phyloP scores from a whole-genome alignment of 2,888 invertebrate genomes.

The Dysmachus trigonus region DNA sequence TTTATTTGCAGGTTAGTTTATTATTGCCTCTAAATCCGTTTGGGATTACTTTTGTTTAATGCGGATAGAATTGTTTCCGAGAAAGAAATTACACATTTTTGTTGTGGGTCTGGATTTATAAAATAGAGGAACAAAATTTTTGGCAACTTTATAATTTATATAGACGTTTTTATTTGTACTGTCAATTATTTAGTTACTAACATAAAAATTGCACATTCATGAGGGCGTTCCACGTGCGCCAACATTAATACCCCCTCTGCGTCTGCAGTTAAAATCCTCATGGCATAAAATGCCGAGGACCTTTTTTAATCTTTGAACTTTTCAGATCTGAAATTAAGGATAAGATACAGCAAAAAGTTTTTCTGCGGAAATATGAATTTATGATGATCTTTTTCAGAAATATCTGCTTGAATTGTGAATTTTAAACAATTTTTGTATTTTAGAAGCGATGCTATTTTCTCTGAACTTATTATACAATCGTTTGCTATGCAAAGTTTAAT shows the following conservation, averaged over 20 bases:
- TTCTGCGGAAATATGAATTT: background rate
- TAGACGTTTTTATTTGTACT: background rate
- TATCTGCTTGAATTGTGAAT: background rate
- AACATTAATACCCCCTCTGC: background rate
- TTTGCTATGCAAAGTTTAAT: too few species aligned
- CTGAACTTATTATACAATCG: too few species aligned
- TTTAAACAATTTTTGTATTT: background rate
- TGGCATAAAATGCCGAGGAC: background rate
- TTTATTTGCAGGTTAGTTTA: background rate
- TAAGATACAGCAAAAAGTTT: background rate
- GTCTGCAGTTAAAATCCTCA: background rate
- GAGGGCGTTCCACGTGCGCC: background rate
- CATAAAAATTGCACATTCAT: background rate
- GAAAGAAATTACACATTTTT: background rate
- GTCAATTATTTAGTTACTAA: background rate
- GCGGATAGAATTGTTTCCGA: background rate
- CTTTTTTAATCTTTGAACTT: background rate
- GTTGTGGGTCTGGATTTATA: too few species aligned
- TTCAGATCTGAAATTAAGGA: background rate
- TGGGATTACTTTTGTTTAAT: background rate
- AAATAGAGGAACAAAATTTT: too few species aligned
- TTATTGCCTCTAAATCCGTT: background rate
- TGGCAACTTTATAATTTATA: too few species aligned
- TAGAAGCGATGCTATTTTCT: background rate
- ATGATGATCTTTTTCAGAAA: background rate